Base-by-base conservation (phyloP, 1,140 invertebrate genomes). In the Lutraria rhynchaena region DNA sequence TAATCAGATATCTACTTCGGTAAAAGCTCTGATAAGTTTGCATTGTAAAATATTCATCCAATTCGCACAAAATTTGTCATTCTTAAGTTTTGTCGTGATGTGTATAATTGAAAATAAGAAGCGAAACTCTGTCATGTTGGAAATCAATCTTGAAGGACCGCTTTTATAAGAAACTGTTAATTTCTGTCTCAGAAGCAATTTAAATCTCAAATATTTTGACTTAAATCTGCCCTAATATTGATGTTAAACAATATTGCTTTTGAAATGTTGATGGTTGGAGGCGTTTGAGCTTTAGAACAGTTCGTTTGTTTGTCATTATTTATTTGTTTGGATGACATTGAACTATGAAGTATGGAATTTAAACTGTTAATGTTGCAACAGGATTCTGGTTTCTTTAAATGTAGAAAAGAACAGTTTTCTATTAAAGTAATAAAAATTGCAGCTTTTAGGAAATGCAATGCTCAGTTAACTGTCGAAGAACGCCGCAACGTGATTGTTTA, bases 181-280 rank as follows among this genome's bases (percentile, higher is more conserved):
- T 75, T 75, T 75, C 55, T 58, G 63, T 77, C 75, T 65, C n/a
- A 31, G 46, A 55, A 57, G 27, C 35, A 67, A 67, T 77, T 77
- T 77, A 44, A 77, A 77, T 60, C 75, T 77, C 75, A 77, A 77
- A 77, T 77, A 77, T 77, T 77, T 77, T 77, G 75, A 77, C 75
- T 77, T 67, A 55, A 67, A 77, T 77, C 61, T 63, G 61, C 44
- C 58, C 55, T 67, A 37, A 77, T 77, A 63, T 63, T 75, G 73
- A 60, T 60, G 57, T 75, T 60, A 46, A 75, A 61, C 63, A 46
- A 67, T 67, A 67, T 67, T 67, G 63, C 63, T 41, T 67, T 67
- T 67, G 63, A 67, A 67, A 67, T 67, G 22, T 67, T 67, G 63
- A 67, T 67, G 63, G 41, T 46, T 15, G 27, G 33, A 49, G 63